phyloP scores from a whole-genome alignment of 2,888 invertebrate genomes.

The Ectemnius lituratus region DNA sequence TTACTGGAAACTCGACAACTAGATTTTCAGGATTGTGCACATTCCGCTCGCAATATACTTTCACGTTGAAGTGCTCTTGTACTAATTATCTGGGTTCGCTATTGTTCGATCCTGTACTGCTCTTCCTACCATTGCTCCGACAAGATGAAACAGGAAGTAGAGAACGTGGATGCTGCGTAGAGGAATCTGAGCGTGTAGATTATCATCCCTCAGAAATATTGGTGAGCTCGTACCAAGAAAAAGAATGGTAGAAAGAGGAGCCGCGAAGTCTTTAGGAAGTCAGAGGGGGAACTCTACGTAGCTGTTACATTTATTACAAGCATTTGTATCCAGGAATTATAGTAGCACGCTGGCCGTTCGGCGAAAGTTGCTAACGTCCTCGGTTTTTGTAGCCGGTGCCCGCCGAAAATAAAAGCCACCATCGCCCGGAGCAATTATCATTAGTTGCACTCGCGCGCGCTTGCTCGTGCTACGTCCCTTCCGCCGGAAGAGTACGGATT shows the following conservation, averaged over 20 bases:
- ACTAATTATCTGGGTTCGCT: too few relatives aligned
- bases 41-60: too few relatives aligned
- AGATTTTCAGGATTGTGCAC: too few relatives aligned
- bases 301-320: conserved; percentile 56
- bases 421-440: conserved; percentile 70
- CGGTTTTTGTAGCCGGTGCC: conserved; percentile 66
- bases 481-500: conserved; percentile 50
- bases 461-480: conserved; percentile 24
- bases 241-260: not conserved
- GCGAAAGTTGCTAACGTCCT: conserved; percentile 55
- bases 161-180: too few relatives aligned
- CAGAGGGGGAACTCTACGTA: not conserved
- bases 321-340: conserved; percentile 70
- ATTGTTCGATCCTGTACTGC: too few relatives aligned
- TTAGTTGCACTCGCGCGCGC: conserved; percentile 68
- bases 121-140: too few relatives aligned
- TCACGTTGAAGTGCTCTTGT: too few relatives aligned
- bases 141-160: too few relatives aligned
- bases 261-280: conserved; percentile 30
- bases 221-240: conserved; percentile 1
- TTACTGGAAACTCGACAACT: too few relatives aligned
- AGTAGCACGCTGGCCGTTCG: conserved; percentile 38
- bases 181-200: too few relatives aligned
- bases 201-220: not conserved
- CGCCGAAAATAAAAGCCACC: conserved; percentile 69